phyloP scores from a whole-genome alignment of 92 coral and sea anemone genomes.

The Parazoanthus swiftii region DNA sequence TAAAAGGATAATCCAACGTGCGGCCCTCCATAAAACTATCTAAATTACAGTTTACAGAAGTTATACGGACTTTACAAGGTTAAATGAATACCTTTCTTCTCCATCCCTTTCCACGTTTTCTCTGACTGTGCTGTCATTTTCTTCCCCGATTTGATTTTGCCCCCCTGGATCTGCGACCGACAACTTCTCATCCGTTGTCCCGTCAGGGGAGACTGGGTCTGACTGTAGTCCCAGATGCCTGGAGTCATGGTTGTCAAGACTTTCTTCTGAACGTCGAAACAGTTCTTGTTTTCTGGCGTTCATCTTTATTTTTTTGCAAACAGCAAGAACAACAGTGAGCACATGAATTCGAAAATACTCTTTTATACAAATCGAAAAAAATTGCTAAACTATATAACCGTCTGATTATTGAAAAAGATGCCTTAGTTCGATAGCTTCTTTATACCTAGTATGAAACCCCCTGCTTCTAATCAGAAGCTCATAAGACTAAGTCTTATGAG shows the following conservation, averaged over 20 bases:
- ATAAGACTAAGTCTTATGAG: too few species aligned
- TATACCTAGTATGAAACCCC: too few species aligned
- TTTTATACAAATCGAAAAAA: too few species aligned
- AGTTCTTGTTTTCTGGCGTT: not conserved
- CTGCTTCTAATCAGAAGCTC: too few species aligned
- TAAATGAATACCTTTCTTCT: not conserved
- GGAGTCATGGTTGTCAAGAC: not conserved
- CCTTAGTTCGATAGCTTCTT: too few species aligned
- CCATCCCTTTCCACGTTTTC: not conserved
- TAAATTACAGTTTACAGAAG: too few species aligned
- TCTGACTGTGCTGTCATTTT: not conserved
- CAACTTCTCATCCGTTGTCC: not conserved
- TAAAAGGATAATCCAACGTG: too few species aligned
- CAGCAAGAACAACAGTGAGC: not conserved
- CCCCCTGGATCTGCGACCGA: not conserved
- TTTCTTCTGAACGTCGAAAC: not conserved
- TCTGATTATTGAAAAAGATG: too few species aligned
- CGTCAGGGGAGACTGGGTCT: constrained; percentile 7
- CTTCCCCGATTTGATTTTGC: not conserved
- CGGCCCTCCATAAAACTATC: too few species aligned
- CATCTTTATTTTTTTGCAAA: not conserved
- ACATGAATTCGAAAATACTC: too few species aligned
- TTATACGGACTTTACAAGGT: too few species aligned
- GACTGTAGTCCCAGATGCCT: not conserved
- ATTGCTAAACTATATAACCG: too few species aligned